Evolutionary conservation across 2,888 invertebrate species (phyloP).

Genomic region (Drepanosiphum platanoidis): DNA sequence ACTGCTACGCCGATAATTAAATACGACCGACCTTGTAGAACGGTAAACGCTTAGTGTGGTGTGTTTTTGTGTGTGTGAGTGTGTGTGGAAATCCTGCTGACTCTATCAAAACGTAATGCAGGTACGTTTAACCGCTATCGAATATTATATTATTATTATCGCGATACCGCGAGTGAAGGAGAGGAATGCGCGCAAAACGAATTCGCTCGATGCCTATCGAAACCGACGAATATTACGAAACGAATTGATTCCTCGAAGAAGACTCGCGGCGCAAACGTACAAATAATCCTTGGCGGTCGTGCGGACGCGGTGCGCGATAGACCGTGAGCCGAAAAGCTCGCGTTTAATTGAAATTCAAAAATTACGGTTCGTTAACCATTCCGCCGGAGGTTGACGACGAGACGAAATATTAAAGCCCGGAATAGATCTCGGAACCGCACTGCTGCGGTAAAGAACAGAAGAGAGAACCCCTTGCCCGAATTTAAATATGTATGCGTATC

Average conservation of each 20-base stretch:
- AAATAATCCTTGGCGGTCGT: not conserved
- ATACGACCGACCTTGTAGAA: constrained; percentile 14
- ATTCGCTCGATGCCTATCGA: not conserved
- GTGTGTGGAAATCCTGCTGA: not conserved
- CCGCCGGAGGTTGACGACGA: not conserved
- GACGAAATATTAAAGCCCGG: too few species aligned
- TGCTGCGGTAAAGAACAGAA: not conserved
- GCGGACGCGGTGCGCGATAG: not conserved
- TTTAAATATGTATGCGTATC: not conserved
- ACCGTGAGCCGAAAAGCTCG: not conserved
- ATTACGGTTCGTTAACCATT: not conserved
- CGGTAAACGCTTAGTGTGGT: too few species aligned
- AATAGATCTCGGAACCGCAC: not conserved
- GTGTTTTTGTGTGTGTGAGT: too few species aligned
- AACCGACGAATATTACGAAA: not conserved
- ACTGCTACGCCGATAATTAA: constrained; percentile 3
- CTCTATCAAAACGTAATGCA: not conserved
- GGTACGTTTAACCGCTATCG: not conserved
- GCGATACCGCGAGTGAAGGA: too few species aligned
- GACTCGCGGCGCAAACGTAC: not conserved
- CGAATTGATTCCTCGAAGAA: not conserved
- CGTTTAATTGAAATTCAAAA: not conserved
- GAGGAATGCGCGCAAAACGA: not conserved
- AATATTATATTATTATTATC: not conserved
- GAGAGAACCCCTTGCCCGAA: not conserved